A percentile compares a stretch with the other conserved stretches of the same genome.
Conservation (phyloP, 2,888 invertebrate genomes). For the Agonum fuliginosum region DNA sequence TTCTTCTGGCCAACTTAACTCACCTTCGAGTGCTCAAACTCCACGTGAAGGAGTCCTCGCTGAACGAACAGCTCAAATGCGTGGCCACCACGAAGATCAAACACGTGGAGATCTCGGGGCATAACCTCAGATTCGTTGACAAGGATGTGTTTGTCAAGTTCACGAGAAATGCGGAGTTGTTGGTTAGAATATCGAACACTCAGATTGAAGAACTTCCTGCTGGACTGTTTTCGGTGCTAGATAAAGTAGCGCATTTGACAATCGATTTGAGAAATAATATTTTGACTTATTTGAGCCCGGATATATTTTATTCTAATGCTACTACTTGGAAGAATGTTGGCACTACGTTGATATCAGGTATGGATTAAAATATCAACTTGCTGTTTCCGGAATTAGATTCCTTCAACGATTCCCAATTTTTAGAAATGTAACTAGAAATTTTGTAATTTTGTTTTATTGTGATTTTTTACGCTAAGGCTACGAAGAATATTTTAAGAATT, state of each 20-base stretch:
- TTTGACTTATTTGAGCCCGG: conserved; percentile 85
- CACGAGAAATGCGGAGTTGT: conserved; percentile 83
- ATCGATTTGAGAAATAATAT: conserved; percentile 89
- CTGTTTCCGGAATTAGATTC: neutral
- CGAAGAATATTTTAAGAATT: no score
- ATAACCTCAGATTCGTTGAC: conserved; percentile 82
- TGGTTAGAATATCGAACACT: conserved; percentile 85
- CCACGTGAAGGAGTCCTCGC: conserved; percentile 82
- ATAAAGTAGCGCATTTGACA: conserved; percentile 86
- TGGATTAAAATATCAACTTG: conserved; percentile 64
- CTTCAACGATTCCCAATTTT: neutral
- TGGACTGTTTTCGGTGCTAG: conserved; percentile 85
- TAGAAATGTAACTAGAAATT: no score
- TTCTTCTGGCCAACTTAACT: conserved; percentile 82
- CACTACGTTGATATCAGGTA: conserved; percentile 90
- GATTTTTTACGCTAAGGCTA: no score
- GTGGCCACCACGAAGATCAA: conserved; percentile 86
- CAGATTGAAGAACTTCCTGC: conserved; percentile 86
- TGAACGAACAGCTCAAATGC: conserved; percentile 85
- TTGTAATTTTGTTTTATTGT: no score
- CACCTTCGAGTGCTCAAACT: conserved; percentile 85
- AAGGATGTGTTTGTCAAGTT: conserved; percentile 86
- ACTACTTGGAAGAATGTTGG: conserved; percentile 92
- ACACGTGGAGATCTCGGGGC: conserved; percentile 87
- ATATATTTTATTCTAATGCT: conserved; percentile 90